A percentile compares a stretch with the other conserved stretches of the same genome.
Evolutionary conservation across 2,888 invertebrate genomes (phyloP).

Genomic region (Iselma pallidipennis): DNA sequence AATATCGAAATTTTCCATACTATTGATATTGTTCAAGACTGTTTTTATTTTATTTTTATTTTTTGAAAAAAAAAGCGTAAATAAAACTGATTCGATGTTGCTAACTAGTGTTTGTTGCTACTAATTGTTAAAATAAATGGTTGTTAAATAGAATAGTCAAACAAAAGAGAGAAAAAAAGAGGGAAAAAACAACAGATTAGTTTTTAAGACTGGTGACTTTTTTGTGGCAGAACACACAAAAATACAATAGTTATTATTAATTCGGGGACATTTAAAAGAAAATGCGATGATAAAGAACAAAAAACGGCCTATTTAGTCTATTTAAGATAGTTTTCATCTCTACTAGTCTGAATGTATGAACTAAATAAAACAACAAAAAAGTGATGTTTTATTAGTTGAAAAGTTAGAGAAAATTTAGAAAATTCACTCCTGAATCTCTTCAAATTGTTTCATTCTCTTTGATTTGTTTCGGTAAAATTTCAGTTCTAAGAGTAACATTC

Average conservation of each 20-base stretch:
- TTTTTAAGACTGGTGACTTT: constrained; percentile 12
- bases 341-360: constrained; percentile 5
- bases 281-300: constrained; percentile 15
- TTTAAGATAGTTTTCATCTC: constrained; percentile 16
- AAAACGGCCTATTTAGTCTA: constrained; percentile 41
- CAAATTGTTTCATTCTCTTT: not conserved
- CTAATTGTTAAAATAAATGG: constrained; percentile 51
- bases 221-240: not conserved
- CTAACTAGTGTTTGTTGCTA: constrained; percentile 49
- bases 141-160: constrained; percentile 47
- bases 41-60: not conserved
- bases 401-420: not conserved
- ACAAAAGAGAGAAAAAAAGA: not conserved
- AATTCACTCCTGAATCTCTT: not conserved
- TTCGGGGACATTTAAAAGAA: not conserved
- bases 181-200: constrained; percentile 25
- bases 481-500: not conserved
- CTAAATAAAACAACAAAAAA: not conserved
- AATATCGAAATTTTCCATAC: not conserved
- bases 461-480: not conserved
- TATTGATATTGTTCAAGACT: constrained; percentile 2
- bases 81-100: constrained; percentile 38
- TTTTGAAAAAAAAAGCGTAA: too few relatives aligned
- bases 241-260: too few relatives aligned
- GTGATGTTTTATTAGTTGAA: not conserved